Conservation (phyloP, 2,797 vertebrate species). For the Acestrorhynchus altus region DNA sequence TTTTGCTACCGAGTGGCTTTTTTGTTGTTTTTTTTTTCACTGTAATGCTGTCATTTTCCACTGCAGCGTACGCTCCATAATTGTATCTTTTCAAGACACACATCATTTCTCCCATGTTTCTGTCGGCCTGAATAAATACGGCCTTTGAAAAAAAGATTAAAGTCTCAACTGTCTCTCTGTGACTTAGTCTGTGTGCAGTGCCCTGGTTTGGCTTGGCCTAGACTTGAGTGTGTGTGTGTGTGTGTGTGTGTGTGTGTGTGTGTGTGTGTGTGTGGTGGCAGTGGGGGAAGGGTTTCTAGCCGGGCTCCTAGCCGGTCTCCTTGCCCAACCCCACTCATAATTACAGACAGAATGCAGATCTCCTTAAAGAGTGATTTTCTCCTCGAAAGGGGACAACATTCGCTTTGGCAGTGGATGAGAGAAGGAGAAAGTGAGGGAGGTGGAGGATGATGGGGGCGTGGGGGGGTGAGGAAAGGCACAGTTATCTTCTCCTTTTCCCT, state of each 20-base stretch:
- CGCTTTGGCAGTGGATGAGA: slow-evolving; percentile 63
- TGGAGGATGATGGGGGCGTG: slow-evolving; percentile 57
- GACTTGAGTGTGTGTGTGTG: slow-evolving; percentile 62
- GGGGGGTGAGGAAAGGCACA: slow-evolving; percentile 8
- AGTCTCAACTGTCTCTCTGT: slow-evolving; percentile 47
- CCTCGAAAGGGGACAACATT: slow-evolving; percentile 67
- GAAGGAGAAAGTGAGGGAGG: slow-evolving; percentile 61
- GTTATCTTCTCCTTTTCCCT: slow-evolving; percentile 62
- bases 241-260: neutral
- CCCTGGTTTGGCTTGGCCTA: slow-evolving; percentile 64
- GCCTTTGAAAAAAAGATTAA: slow-evolving; percentile 49
- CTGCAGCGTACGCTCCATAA: slow-evolving; percentile 26
- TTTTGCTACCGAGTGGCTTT: slow-evolving; percentile 25
- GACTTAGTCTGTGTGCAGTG: slow-evolving; percentile 45
- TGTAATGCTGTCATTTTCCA: slow-evolving; percentile 52
- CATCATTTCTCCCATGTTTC: slow-evolving; percentile 51
- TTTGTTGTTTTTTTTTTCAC: slow-evolving; percentile 40
- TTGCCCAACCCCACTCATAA: slow-evolving; percentile 79
- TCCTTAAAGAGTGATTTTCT: slow-evolving; percentile 72
- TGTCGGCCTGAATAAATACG: slow-evolving; percentile 49
- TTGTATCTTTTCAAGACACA: slow-evolving; percentile 45
- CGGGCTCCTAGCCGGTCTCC: slow-evolving; percentile 63
- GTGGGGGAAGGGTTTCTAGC: slow-evolving; percentile 69
- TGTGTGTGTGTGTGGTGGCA: slow-evolving; percentile 70
- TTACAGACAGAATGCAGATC: slow-evolving; percentile 80